These are phyloP conservation scores for Orestias chungarensis DNA, from an alignment of 2,797 vertebrate genomes.

Conservation along the genomic window DNA sequence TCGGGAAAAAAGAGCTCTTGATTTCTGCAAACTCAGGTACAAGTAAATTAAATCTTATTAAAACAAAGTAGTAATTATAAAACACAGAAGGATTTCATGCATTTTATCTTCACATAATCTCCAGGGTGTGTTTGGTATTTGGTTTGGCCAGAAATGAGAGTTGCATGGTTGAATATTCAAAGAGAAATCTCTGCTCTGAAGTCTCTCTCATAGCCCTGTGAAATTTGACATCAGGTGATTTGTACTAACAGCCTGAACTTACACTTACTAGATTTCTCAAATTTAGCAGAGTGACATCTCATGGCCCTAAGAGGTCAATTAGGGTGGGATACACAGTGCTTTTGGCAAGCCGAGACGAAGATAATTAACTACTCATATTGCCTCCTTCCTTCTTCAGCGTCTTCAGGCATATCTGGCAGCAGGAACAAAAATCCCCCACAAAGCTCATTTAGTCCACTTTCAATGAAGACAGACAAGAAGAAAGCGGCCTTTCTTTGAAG, in stretches of 20 bases:
- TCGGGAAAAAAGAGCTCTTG: conserved; percentile 31
- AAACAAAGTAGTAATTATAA: too few relatives aligned
- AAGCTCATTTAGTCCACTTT: conserved; percentile 69
- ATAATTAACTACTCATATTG: conserved; percentile 70
- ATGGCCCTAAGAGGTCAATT: conserved; percentile 56
- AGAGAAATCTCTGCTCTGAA: conserved; percentile 44
- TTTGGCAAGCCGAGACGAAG: conserved; percentile 56
- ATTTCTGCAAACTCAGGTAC: neutral
- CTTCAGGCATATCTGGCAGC: conserved; percentile 67
- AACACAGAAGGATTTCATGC: neutral
- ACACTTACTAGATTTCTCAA: conserved; percentile 56
- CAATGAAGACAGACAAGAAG: conserved; percentile 68
- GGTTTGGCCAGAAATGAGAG: conserved; percentile 13
- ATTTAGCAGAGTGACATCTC: conserved; percentile 64
- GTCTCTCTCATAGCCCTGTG: conserved; percentile 52
- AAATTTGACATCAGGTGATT: conserved; percentile 58
- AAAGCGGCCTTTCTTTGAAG: conserved; percentile 70
- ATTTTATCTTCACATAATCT: neutral
- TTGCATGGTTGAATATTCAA: conserved; percentile 35
- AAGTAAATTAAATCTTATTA: too few relatives aligned
- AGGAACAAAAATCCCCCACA: conserved; percentile 63
- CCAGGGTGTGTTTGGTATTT: neutral
- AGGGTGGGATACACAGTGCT: conserved; percentile 53
- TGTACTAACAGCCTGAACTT: conserved; percentile 47
- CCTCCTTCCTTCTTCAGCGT: conserved; percentile 63